Percentiles rank a stretch among this genome's conserved stretches.
These are phyloP conservation scores for Platyscapa corneri DNA, from an alignment of 1,140 invertebrate genomes.

Conservation along the genomic window DNA sequence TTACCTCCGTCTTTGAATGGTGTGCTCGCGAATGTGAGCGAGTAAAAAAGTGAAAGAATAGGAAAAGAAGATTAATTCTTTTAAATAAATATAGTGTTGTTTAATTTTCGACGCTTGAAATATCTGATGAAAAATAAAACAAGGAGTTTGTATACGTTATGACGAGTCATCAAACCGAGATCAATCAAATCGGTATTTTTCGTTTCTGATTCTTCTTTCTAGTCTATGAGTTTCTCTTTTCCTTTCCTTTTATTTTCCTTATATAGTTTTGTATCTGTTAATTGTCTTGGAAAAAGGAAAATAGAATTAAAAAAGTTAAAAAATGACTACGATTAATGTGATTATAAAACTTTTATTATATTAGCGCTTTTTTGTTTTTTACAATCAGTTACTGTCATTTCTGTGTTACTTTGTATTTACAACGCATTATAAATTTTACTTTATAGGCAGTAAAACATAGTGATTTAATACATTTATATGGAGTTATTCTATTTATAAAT, in stretches of 20 bases:
- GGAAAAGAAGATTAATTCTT: slow-evolving; percentile 13
- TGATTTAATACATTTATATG: too few species aligned
- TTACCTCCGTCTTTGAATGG: neutral
- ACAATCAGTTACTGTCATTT: neutral
- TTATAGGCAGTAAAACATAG: too few species aligned
- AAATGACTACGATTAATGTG: neutral
- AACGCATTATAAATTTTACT: too few species aligned
- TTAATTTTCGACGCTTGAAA: slow-evolving; percentile 24
- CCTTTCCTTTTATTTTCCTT: neutral
- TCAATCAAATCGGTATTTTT: slow-evolving; percentile 26
- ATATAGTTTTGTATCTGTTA: neutral
- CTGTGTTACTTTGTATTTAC: neutral
- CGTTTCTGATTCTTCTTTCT: neutral
- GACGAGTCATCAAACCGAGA: slow-evolving; percentile 14
- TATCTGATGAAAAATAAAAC: slow-evolving; percentile 14
- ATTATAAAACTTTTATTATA: slow-evolving; percentile 5
- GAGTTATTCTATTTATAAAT: neutral
- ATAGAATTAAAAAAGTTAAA: slow-evolving; percentile 10
- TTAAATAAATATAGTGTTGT: slow-evolving; percentile 28
- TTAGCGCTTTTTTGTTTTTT: too few species aligned
- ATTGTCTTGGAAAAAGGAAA: neutral
- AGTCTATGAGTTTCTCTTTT: neutral
- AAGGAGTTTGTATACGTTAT: slow-evolving; percentile 3
- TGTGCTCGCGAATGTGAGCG: neutral
- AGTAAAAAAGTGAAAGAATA: neutral